Percentiles rank a stretch among this genome's conserved stretches.
Evolutionary conservation across 2,797 vertebrate species (phyloP).

Genomic region (Lagocephalus sceleratus): DNA sequence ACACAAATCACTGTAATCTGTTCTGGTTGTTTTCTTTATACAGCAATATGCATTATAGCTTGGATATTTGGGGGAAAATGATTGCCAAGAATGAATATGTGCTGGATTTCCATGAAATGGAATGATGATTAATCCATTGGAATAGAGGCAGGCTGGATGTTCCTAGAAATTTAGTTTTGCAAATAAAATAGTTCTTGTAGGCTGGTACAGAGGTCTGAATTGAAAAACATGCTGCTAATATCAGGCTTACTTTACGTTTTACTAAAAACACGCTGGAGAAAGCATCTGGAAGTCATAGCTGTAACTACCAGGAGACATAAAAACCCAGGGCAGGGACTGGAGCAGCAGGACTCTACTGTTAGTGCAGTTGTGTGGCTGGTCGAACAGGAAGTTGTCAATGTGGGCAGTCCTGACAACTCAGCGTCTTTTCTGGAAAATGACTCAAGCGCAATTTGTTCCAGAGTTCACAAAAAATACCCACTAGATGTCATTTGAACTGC

Average conservation of each 20-base stretch:
- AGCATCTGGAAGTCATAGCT: slow-evolving; percentile 68
- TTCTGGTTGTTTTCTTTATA: slow-evolving; percentile 9
- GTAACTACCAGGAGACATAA: slow-evolving; percentile 41
- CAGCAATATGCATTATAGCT: slow-evolving; percentile 8
- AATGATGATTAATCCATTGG: slow-evolving; percentile 32
- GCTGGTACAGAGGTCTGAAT: slow-evolving; percentile 27
- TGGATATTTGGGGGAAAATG: neutral
- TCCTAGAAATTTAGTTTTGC: slow-evolving; percentile 31
- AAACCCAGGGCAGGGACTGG: slow-evolving; percentile 36
- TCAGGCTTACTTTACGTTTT: slow-evolving; percentile 44
- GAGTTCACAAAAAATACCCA: neutral
- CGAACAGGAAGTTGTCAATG: slow-evolving; percentile 54
- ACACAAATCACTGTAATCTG: slow-evolving; percentile 24
- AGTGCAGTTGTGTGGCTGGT: slow-evolving; percentile 42
- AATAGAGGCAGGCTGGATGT: slow-evolving; percentile 47
- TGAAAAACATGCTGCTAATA: slow-evolving; percentile 61
- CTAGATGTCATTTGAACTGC: neutral
- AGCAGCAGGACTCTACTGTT: slow-evolving; percentile 37
- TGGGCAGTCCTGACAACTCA: slow-evolving; percentile 45
- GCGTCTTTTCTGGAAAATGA: slow-evolving; percentile 24
- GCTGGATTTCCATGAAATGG: slow-evolving; percentile 47
- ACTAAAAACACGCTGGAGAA: slow-evolving; percentile 40
- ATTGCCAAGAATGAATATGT: slow-evolving; percentile 1
- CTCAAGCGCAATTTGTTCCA: slow-evolving; percentile 14
- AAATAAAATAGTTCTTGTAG: too few species aligned